Evolutionary conservation across 2,797 vertebrate genomes (phyloP), one percentile per base, ranked within the genome.

Genomic region (Nyctibius grandis): DNA sequence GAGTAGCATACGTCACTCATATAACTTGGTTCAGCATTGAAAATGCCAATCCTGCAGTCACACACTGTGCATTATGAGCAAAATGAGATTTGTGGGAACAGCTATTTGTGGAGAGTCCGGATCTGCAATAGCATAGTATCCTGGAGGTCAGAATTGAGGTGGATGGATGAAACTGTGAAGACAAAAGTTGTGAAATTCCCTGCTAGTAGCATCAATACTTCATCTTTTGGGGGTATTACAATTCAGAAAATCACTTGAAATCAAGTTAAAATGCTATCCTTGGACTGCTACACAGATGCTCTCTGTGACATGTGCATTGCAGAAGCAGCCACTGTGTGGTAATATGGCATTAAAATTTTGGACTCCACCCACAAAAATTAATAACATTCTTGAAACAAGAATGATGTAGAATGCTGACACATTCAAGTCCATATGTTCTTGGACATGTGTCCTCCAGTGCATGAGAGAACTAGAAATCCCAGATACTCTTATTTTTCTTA

Each of bases 361-460:
- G 86, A 91, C 91, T 94, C 84, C 84, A 77, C 86, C 78, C 90
- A 91, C 84, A 93, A 70, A 95, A 92, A 91, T 85, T 87, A 94
- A 64, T 89, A 88, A 61, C 57, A 10, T 67, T 79, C 80, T 87
- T 91, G 70, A 91, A 77, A 70, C 54, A 86, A 82, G 90, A 93
- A 38, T 80, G 85, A 83, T 93, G 75, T 68, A 77, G 86, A 60
- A 80, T 95, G 86, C 90, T 93, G 91, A 91, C 78, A 93, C 75
- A 87, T 92, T 89, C 61, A 89, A 73, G 75, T 88, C 89, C 65
- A n/a, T 91, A 82, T 95, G 54, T 78, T 96, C 78, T 76, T 96
- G 78, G 78, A 59, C 78, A 50, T 85, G 81, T 93, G 78, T 96
- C 68, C 78, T 80, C 81, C 78, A 36, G 61, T 59, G 60, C 84